Conservation (phyloP, 2,113 vertebrate genomes). For the Nycticorax nycticorax region DNA sequence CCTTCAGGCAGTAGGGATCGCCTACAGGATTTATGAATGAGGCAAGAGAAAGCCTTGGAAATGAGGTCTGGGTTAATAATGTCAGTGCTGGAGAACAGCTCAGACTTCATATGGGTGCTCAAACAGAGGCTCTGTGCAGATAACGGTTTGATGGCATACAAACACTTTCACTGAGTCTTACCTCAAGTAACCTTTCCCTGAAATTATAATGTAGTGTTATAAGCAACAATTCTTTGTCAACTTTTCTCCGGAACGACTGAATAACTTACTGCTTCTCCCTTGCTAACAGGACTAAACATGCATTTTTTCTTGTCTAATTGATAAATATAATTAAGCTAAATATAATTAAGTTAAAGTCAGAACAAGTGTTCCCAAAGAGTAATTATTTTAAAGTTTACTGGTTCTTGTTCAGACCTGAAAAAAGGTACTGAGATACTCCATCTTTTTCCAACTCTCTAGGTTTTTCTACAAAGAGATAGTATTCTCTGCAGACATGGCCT, state of each 20-base stretch:
- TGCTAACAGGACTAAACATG: neutral
- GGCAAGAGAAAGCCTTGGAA: neutral
- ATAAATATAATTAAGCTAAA: slow-evolving; percentile 3
- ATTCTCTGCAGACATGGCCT: neutral
- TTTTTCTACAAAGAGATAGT: neutral
- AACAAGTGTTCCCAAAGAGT: neutral
- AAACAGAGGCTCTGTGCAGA: neutral
- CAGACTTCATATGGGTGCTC: neutral
- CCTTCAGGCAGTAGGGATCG: neutral
- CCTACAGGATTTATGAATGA: neutral
- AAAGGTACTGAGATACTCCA: neutral
- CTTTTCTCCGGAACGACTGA: neutral
- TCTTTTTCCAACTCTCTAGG: neutral
- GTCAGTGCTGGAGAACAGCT: neutral
- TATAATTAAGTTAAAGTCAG: slow-evolving; percentile 1
- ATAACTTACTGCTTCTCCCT: neutral
- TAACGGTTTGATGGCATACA: neutral
- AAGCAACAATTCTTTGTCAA: neutral
- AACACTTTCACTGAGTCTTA: neutral
- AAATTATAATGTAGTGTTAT: neutral
- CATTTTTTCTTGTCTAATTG: neutral
- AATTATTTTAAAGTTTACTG: neutral
- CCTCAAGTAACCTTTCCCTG: neutral
- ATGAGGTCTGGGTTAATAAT: neutral
- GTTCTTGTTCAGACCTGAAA: neutral